Conservation (phyloP, 2,113 vertebrate genomes). For the Podocnemis expansa region DNA sequence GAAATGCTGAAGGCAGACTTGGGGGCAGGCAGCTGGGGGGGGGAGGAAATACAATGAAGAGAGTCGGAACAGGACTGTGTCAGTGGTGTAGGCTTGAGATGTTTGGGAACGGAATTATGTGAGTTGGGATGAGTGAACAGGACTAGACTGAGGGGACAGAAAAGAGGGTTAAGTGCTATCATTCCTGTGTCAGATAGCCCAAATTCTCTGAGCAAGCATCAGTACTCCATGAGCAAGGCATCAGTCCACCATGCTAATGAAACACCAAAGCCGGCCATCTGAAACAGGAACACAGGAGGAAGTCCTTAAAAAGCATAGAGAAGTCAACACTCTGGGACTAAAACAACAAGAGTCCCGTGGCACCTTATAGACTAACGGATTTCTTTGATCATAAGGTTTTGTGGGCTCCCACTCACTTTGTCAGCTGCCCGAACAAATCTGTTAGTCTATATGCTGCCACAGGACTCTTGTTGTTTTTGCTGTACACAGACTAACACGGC, state of each 20-base stretch:
- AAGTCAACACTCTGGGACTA: rapidly evolving
- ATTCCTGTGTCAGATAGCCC: background rate
- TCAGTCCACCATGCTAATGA: background rate
- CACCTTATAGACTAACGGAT: no score
- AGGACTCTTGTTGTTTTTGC: no score
- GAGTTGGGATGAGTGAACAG: background rate
- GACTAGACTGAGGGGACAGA: background rate
- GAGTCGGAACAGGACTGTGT: rapidly evolving
- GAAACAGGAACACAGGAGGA: background rate
- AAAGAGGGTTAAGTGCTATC: background rate
- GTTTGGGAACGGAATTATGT: background rate
- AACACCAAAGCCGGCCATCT: background rate
- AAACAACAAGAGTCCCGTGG: no score
- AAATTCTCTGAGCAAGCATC: background rate
- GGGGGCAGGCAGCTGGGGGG: background rate
- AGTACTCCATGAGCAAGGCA: no score
- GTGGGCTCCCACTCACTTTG: no score
- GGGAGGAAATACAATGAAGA: rapidly evolving
- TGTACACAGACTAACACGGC: no score
- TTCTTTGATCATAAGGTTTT: no score
- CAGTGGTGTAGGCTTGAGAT: background rate
- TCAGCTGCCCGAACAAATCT: no score
- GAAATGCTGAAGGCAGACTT: rapidly evolving
- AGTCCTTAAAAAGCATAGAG: background rate
- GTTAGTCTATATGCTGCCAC: no score